A percentile compares a stretch with the other conserved stretches of the same genome.
phyloP scores from a whole-genome alignment of 23 tunicate species.

The Botrylloides violaceus region DNA sequence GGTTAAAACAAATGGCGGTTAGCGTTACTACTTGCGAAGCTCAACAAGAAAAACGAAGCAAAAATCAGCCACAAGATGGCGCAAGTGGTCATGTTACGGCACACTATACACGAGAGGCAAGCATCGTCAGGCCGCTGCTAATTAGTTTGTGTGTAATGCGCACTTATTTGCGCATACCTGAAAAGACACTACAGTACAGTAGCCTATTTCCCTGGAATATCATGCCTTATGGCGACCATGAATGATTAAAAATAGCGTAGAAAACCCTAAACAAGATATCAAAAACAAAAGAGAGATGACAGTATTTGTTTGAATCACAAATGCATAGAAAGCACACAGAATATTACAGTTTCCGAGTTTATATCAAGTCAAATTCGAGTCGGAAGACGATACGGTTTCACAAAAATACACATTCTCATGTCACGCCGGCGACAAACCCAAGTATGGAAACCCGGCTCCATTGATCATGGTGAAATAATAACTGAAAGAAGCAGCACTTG shows the following conservation, averaged over 20 bases:
- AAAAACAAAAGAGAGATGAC: background rate
- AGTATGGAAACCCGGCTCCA: no score
- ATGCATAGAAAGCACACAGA: constrained; percentile 1
- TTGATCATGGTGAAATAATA: no score
- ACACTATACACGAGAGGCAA: background rate
- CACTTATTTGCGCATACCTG: no score
- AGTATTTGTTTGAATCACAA: background rate
- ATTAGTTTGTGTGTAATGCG: background rate
- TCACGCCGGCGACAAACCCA: no score
- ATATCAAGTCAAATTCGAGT: background rate
- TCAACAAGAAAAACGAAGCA: no score
- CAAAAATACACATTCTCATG: no score
- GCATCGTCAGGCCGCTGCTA: background rate
- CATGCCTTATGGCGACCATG: no score
- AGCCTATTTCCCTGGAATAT: no score
- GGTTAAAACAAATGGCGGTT: background rate
- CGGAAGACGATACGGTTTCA: no score
- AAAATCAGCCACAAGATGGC: background rate
- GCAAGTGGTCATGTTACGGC: background rate
- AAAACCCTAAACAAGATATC: background rate
- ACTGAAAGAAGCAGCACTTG: no score
- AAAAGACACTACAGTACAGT: no score
- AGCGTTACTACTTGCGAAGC: background rate
- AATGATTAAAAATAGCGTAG: background rate
- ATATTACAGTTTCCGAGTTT: background rate